A percentile compares a stretch with the other conserved stretches of the same genome.
Evolutionary conservation across 1,140 invertebrate genomes (phyloP).

Genomic region (Aethina tumida): DNA sequence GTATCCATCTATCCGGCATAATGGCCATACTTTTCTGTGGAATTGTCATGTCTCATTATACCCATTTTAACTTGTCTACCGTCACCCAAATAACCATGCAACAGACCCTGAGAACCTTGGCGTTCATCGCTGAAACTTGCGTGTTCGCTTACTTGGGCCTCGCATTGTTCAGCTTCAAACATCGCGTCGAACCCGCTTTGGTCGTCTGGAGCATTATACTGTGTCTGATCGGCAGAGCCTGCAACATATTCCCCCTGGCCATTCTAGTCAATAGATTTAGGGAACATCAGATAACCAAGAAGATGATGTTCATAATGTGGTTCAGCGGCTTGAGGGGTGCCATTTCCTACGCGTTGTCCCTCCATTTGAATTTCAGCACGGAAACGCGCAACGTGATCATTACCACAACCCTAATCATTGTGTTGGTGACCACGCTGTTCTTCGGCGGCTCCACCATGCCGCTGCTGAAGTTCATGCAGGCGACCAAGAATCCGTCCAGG

Average conservation of each 20-base stretch:
- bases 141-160: conserved; percentile 98
- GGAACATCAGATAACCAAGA: conserved; percentile 94
- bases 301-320: conserved; percentile 99
- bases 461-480: conserved; percentile 72
- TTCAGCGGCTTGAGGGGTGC: conserved; percentile 94
- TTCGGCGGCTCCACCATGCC: conserved; percentile 97
- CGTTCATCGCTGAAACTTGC: conserved; percentile 97
- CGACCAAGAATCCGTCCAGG: conserved; percentile 40
- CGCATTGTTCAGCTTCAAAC: conserved; percentile 94
- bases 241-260: conserved; percentile 94
- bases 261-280: conserved; percentile 91
- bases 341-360: conserved; percentile 93
- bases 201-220: conserved; percentile 91
- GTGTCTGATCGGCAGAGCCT: conserved; percentile 85
- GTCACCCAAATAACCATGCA: conserved; percentile 99
- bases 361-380: conserved; percentile 90
- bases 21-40: conserved; percentile 99
- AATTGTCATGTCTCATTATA: conserved; percentile 99
- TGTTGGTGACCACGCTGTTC: conserved; percentile 87
- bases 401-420: conserved; percentile 93
- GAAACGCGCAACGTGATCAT: conserved; percentile 93
- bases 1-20: conserved; percentile 91
- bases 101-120: conserved; percentile 94
- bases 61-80: conserved; percentile 96
- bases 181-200: conserved; percentile 67